Percentiles rank a stretch among this genome's conserved stretches.
Conservation (phyloP, 2,888 invertebrate species). For the Dynastes grantii region DNA sequence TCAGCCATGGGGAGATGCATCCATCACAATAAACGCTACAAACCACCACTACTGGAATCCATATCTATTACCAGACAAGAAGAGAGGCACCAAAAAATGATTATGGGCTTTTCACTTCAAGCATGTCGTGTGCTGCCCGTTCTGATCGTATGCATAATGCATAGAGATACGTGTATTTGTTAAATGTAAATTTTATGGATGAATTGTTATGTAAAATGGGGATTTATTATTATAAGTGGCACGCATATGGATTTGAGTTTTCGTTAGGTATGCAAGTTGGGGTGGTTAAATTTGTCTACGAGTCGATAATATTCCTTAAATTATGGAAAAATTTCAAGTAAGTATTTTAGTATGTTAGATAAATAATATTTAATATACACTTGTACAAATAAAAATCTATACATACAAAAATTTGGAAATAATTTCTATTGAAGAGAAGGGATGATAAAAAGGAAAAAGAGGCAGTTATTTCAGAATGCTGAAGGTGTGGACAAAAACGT, state of each 20-base stretch:
- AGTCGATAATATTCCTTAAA: conserved; percentile 11
- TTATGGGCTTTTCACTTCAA: conserved; percentile 38
- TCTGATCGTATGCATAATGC: conserved; percentile 47
- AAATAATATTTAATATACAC: not conserved
- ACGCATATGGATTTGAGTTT: conserved; percentile 31
- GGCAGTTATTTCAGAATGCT: too few species aligned
- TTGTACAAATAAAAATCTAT: too few species aligned
- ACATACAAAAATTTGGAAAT: too few species aligned
- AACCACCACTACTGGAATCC: conserved; percentile 12
- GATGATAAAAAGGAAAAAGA: too few species aligned
- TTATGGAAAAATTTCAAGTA: conserved; percentile 19
- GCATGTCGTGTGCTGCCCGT: conserved; percentile 41
- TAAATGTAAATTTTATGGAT: conserved; percentile 48
- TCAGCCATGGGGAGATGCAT: conserved; percentile 21
- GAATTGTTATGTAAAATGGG: conserved; percentile 42
- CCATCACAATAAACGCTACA: conserved; percentile 13
- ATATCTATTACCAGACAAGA: not conserved
- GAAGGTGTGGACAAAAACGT: too few species aligned
- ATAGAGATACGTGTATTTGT: conserved; percentile 45
- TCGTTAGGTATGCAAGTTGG: not conserved
- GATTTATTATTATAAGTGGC: conserved; percentile 41
- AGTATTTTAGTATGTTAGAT: not conserved
- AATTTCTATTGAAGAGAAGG: too few species aligned
- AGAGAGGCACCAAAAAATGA: conserved; percentile 39
- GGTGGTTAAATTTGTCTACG: not conserved